Base-by-base conservation (phyloP, 2,113 vertebrate species). In the Brevimyrus niger region DNA sequence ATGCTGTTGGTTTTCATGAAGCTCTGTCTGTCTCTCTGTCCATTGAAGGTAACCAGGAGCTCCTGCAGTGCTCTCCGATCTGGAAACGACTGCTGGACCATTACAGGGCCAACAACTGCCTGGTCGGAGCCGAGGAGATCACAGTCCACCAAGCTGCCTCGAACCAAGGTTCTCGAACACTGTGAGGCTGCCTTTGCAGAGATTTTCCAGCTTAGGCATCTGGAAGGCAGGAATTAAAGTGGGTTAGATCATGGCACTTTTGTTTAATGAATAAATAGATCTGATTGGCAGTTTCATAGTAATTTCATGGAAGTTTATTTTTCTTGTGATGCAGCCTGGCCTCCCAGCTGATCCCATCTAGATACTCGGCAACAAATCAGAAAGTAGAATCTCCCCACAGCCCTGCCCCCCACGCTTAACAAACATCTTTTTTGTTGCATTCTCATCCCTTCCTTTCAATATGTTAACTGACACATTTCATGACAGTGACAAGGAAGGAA, bases 21-120 rank as follows among this genome's bases (percentile, higher is more conserved):
- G 51, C 44, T 44, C 19, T 35, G 8, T 23, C 1, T 31, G 23
- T 47, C 27, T 42, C 31, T 87, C 8, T 42, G 90, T 13, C 92
- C 89, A 58, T 88, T 19, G 89, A 86, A 99, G 97, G 98, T 86
- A 96, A 99, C 94, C 92, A 93, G 17, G 89, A 95, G 87, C 92
- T 99, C 82, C 93, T 98, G 90, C 92, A 89, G 31, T 95, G 95
- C 93, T 97, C 93, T 89, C 7, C 0, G 0, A 44, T 96, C 13
- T 98, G 98, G 98, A 38, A 0, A 0, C 89, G 92, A 0, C 95
- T 99, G 35, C 86, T 98, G 55, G 10, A 93, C 1, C 95, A 97
- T 91, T 98, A 97, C 92, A 65, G 1, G 0, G 1, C 0, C 6
- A 87, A 90, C 1, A 46, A 42, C 3, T 95, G 95, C 89, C 92